Evolutionary conservation across 2,797 vertebrate genomes (phyloP).

Genomic region (Thamnophis elegans): DNA sequence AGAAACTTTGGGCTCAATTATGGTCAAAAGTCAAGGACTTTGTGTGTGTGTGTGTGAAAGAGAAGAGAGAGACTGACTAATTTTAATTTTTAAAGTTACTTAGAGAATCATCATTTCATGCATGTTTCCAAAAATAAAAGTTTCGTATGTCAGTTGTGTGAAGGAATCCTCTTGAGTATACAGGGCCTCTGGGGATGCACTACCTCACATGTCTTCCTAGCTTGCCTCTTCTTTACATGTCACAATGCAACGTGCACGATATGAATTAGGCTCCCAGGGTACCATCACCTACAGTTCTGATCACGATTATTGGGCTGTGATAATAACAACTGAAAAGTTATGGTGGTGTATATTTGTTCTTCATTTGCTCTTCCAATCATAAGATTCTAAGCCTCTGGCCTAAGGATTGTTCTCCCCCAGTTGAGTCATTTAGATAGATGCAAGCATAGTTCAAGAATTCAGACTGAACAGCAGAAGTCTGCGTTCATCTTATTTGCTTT

Average conservation of each 20-base stretch:
- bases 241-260: not conserved
- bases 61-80: not conserved
- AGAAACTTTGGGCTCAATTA: not conserved
- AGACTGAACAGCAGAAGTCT: not conserved
- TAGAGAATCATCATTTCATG: not conserved
- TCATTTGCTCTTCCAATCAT: not conserved
- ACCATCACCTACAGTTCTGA: not conserved
- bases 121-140: not conserved
- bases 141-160: not conserved
- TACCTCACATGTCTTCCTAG: not conserved
- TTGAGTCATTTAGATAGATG: not conserved
- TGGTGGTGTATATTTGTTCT: not conserved
- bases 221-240: not conserved
- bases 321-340: slow-evolving; percentile 5
- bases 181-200: not conserved
- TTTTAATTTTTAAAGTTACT: not conserved
- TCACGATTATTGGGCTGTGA: not conserved
- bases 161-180: not conserved
- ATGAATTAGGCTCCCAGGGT: not conserved
- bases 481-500: not conserved
- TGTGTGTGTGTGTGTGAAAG: not conserved
- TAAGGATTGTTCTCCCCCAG: not conserved
- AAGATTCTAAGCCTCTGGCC: not conserved
- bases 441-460: not conserved
- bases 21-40: not conserved